phyloP scores from a whole-genome alignment of 1,140 invertebrate species.

The Arion vulgaris region DNA sequence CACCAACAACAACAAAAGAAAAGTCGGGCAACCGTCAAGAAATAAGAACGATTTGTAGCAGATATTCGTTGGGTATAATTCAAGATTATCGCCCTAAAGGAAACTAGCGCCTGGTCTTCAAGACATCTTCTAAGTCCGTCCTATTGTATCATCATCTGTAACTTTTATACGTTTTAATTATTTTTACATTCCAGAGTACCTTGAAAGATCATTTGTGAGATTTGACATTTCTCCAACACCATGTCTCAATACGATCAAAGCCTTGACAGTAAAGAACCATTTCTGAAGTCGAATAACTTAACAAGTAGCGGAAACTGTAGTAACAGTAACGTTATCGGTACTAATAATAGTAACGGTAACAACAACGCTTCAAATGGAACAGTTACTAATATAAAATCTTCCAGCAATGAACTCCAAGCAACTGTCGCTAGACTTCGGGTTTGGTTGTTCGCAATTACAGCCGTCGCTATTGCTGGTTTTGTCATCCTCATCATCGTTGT shows the following conservation, averaged over 20 bases:
- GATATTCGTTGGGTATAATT: too few relatives aligned
- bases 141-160: too few relatives aligned
- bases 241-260: constrained; percentile 4
- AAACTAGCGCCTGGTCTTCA: too few relatives aligned
- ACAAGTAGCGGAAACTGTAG: not conserved
- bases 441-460: constrained; percentile 53
- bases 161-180: too few relatives aligned
- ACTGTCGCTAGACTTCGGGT: constrained; percentile 44
- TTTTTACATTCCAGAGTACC: too few relatives aligned
- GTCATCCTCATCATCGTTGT: constrained; percentile 55
- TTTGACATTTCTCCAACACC: too few relatives aligned
- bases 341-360: not conserved
- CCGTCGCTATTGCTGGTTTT: constrained; percentile 49
- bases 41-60: too few relatives aligned
- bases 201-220: too few relatives aligned
- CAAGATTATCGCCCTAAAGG: too few relatives aligned
- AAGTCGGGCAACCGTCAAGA: too few relatives aligned
- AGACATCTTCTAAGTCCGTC: too few relatives aligned
- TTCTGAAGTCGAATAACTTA: not conserved
- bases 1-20: too few relatives aligned
- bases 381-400: not conserved
- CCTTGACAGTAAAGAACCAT: not conserved
- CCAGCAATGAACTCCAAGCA: constrained; percentile 34
- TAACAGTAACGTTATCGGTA: not conserved
- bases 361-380: not conserved